Conservation (phyloP, 1,140 invertebrate species). For the Lordiphosa collinella region DNA sequence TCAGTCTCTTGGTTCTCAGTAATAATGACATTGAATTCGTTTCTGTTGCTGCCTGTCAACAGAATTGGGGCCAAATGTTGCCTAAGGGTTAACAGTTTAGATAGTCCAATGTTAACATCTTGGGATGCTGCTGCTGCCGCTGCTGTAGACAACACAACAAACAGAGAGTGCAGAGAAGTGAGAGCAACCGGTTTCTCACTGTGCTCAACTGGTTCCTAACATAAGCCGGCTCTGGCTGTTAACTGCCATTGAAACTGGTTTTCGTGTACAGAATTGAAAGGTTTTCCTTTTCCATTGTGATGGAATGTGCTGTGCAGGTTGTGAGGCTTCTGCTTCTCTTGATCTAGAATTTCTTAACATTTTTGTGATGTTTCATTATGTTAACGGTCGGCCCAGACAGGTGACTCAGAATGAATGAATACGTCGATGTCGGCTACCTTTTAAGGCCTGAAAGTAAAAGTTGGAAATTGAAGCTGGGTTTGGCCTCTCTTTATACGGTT, state of each 20-base stretch:
- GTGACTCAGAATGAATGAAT: constrained; percentile 4
- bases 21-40: constrained; percentile 67
- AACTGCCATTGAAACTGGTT: constrained; percentile 24
- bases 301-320: constrained; percentile 16
- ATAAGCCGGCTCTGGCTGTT: constrained; percentile 3
- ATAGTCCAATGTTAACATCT: constrained; percentile 42
- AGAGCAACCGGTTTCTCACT: constrained; percentile 26
- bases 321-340: constrained; percentile 23
- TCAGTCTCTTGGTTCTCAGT: constrained; percentile 18
- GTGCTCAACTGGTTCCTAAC: constrained; percentile 13
- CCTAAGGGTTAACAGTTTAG: constrained; percentile 11
- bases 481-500: constrained; percentile 8
- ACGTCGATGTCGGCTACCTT: constrained; percentile 16
- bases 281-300: no score
- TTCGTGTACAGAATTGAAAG: constrained; percentile 16
- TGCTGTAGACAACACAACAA: not conserved
- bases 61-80: constrained; percentile 42
- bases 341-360: constrained; percentile 13
- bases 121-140: constrained; percentile 2
- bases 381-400: constrained; percentile 4
- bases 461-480: constrained; percentile 13
- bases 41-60: constrained; percentile 49
- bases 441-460: constrained; percentile 35
- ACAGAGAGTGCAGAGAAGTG: not conserved
- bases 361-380: not conserved